Base-by-base conservation (phyloP, 2,797 vertebrate species). In the Pitangus sulphuratus region DNA sequence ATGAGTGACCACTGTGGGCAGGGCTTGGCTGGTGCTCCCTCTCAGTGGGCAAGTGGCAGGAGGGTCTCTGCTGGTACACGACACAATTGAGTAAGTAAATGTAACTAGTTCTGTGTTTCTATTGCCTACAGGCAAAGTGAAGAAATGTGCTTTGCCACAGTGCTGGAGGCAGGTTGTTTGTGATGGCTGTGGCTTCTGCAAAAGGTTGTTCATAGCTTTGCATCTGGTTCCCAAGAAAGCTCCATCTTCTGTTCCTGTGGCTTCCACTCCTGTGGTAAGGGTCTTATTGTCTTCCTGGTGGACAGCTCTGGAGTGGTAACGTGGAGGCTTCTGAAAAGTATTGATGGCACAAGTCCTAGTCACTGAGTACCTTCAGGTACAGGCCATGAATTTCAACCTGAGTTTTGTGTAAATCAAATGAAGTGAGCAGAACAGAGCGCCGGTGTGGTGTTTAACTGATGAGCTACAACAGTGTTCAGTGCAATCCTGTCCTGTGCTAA, bases 271-370 rank as follows among this genome's bases (percentile, higher is more conserved):
- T 58, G 21, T 6, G 6, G 35, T 68, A 70, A 51, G 61, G 18
- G n/a, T 33, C 28, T 84, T 16, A n/a, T 47, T 37, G 33, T 22
- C 11, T 10, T 81, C 5, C 16, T 47, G n/a, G 22, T 15, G 17
- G 33, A 25, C 28, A 30, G 11, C 24, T 77, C n/a, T 65, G 35
- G 18, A 33, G 58, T 18, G 68, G 8, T 22, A 53, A 54, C 12
- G 3, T 54, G 39, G 35, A 70, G 12, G 10, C 15, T 92, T 25
- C 6, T 22, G 7, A 2, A 13, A 62, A 39, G 33, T 26, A 33
- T 12, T 65, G 76, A 70, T 62, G 64, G 6, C 0, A 1, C 1
- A 8, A 77, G 44, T 58, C n/a, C 30, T 12, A 24, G 21, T 15
- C 37, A 28, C 1, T 40, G 51, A 65, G 8, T 24, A 24, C 9